phyloP scores from a whole-genome alignment of 2,888 invertebrate species.

The Prionchulus punctatus region DNA sequence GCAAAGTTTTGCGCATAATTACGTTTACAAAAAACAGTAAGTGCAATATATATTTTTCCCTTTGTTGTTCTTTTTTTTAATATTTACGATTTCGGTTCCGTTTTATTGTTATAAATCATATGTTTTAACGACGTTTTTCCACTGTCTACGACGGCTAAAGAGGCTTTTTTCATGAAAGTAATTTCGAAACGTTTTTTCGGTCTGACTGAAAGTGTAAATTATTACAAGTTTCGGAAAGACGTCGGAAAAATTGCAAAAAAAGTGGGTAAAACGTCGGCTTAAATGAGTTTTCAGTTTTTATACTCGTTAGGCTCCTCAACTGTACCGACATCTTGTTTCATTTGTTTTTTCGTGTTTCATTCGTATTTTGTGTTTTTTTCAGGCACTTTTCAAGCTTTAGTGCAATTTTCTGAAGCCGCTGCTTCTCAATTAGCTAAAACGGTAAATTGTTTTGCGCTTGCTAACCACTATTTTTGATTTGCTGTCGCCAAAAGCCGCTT shows the following conservation, averaged over 20 bases:
- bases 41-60: constrained; percentile 29
- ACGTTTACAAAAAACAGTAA: constrained; percentile 99
- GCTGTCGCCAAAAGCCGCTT: not conserved
- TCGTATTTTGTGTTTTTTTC: constrained; percentile 33
- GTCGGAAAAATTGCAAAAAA: too few species aligned
- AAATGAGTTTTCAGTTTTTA: not conserved
- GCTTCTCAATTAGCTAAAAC: constrained; percentile 92
- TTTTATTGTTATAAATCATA: too few species aligned
- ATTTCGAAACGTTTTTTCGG: too few species aligned
- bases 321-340: too few species aligned
- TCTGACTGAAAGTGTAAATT: too few species aligned
- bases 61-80: not conserved
- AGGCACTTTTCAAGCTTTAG: constrained; percentile 94
- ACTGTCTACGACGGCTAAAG: too few species aligned
- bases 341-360: too few species aligned
- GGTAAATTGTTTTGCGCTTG: constrained; percentile 54
- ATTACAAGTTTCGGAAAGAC: too few species aligned
- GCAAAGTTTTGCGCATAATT: constrained; percentile 96
- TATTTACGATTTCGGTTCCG: not conserved
- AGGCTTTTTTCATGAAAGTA: too few species aligned
- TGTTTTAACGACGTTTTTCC: too few species aligned
- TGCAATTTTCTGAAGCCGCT: constrained; percentile 92
- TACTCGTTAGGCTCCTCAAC: too few species aligned
- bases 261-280: not conserved
- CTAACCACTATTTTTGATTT: constrained; percentile 1